These are phyloP conservation scores for Diplodus puntazzo DNA, from an alignment of 2,797 vertebrate genomes.

Conservation along the genomic window DNA sequence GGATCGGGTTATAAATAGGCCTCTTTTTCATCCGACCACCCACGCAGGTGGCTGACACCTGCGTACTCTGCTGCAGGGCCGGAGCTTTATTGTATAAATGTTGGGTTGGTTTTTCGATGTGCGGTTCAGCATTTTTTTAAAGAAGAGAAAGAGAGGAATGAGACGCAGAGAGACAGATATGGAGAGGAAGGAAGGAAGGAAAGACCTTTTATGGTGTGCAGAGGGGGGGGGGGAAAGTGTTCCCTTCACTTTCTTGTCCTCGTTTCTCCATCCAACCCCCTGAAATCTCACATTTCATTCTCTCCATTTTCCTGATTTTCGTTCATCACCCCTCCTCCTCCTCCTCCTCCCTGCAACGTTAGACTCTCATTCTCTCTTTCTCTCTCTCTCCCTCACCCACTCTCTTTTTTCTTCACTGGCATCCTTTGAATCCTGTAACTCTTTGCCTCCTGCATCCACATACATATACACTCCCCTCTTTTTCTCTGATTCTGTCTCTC, in stretches of 20 bases:
- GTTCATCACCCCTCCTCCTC: conserved; percentile 20
- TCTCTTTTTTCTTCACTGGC: conserved; percentile 67
- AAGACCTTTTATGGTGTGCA: conserved; percentile 69
- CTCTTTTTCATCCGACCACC: conserved; percentile 64
- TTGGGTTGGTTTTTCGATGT: conserved; percentile 19
- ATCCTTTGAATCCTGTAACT: conserved; percentile 73
- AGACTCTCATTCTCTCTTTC: conserved; percentile 52
- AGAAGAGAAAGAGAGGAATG: conserved; percentile 7
- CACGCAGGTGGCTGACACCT: conserved; percentile 74
- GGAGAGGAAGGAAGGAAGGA: conserved; percentile 52
- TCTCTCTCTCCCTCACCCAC: conserved; percentile 57
- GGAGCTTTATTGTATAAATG: conserved; percentile 45
- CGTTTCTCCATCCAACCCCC: conserved; percentile 55
- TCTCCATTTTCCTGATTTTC: conserved; percentile 51
- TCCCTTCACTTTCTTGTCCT: conserved; percentile 60
- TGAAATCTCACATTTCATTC: conserved; percentile 65
- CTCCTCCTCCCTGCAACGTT: conserved; percentile 28
- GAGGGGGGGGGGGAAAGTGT: conserved; percentile 10
- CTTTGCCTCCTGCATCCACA: conserved; percentile 70
- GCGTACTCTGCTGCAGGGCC: conserved; percentile 53
- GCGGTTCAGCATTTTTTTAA: conserved; percentile 24
- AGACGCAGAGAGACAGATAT: conserved; percentile 37
- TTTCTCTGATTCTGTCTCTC: conserved; percentile 41
- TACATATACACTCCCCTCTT: conserved; percentile 56
- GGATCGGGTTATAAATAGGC: conserved; percentile 76